Evolutionary conservation across 2,113 vertebrate genomes (phyloP), one percentile per base, ranked within the genome.

Genomic region (Chaenocephalus aceratus): DNA sequence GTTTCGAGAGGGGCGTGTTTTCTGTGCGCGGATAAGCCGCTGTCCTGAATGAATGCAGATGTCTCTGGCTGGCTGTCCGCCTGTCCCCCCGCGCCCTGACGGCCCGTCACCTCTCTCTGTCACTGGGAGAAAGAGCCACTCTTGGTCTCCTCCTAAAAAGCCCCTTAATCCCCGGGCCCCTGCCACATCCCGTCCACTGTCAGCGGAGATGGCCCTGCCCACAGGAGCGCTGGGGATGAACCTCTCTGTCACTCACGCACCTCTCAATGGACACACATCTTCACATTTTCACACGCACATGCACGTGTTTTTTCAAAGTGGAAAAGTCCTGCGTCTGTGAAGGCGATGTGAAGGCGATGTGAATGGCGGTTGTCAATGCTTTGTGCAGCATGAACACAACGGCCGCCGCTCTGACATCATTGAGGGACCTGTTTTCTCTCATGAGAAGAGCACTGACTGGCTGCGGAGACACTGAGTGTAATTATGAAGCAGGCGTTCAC

Each of bases 21-120:
- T 96, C 93, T 95, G 96, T 97, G 95, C 95, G 92, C 84, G 95
- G 94, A 95, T 97, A 96, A 95, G 96, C 97, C 92, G 95, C 95
- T 67, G 88, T 95, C 95, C 94, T 96, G 96, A 97, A 97, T 98
- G 97, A 98, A 97, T 97, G 96, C 97, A 97, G 97, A 97, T 97
- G 97, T 97, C 97, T 96, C 95, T 90, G 88, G 86, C 95, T 57
- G 85, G 93, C 95, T 94, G 95, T 95, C 96, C 94, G 88, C 89
- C 86, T 90, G 92, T 93, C 91, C 89, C 36, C 88, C 83, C 70
- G 83, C 70, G 84, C 75, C 0, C 92, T 92, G 93, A 94, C 77
- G 91, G 92, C 88, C 84, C 79, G 90, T 93, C 91, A 93, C 89
- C 89, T 88, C 89, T 86, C 82, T 82, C 87, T 92, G 92, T 93